Base-by-base conservation (phyloP, 2,888 invertebrate genomes). In the Melanostoma mellinum region DNA sequence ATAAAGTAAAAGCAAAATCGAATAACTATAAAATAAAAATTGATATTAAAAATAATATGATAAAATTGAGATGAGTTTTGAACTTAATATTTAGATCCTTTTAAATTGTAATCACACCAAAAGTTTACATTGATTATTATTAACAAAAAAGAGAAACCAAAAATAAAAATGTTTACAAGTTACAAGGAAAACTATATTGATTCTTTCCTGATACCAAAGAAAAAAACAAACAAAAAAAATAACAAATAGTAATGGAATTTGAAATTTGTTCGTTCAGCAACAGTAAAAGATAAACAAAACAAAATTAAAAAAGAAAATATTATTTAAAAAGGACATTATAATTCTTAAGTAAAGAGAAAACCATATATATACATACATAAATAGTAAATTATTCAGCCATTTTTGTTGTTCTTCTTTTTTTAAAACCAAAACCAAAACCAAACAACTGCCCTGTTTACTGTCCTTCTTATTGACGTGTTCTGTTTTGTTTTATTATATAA, bases 161-260 rank as follows among this genome's bases (percentile, higher is more conserved):
- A 85, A 76, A 74, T 72, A 61, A 44, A 75, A 73, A 67, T 67
- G 78, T 86, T 86, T 86, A 88, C 80, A 86, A 81, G 86, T 88
- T 88, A 60, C 67, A 86, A 61, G 73, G 72, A 85, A 85, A 80
- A 80, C 40, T 67, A 56, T 73, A 82, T 85, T 88, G 80, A 89
- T 88, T 88, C 87, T 88, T 88, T 87, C 88, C 87, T 88, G 86
- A 87, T 85, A 87, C 86, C 87, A 87, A 78, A 68, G 50, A 53
- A 46, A 50, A 30, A 60, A 71, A 36, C 9, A 65, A 61, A 63
- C 36, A 10, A 48, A 35, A 58, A 58, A 67, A 48, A 8, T 38
- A 53, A 42, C 42, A 75, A 80, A 79, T 79, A 85, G 79, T 75
- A 75, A 75, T 76, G 72, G 73, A 78, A 68, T 84, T 84, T 61